Evolutionary conservation across 1,140 invertebrate genomes (phyloP).

Genomic region (Physella acuta): DNA sequence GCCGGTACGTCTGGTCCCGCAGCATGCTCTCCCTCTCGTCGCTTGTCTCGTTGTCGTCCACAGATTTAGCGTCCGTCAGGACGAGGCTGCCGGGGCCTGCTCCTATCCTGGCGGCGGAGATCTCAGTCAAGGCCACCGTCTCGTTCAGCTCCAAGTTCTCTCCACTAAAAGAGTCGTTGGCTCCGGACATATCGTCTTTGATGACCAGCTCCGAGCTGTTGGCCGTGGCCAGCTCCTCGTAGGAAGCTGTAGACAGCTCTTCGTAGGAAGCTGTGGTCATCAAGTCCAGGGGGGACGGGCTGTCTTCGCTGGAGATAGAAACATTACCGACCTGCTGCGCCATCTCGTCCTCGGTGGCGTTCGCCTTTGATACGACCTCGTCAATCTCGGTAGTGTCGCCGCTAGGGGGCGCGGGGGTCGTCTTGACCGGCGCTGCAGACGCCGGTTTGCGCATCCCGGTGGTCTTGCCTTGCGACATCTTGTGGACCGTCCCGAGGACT

Average conservation of each 20-base stretch:
- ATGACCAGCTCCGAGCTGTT: not conserved
- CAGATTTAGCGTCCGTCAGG: too few relatives aligned
- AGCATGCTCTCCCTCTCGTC: conserved; percentile 15
- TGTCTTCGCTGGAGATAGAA: not conserved
- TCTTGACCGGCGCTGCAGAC: not conserved
- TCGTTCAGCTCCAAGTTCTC: not conserved
- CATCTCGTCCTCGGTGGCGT: conserved; percentile 12
- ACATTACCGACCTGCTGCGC: conserved; percentile 17
- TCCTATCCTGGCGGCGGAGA: not conserved
- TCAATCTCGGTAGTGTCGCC: not conserved
- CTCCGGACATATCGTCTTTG: conserved; percentile 16
- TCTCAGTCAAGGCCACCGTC: not conserved
- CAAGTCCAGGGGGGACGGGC: not conserved
- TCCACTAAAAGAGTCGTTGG: conserved; percentile 22
- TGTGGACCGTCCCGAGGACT: conserved; percentile 24
- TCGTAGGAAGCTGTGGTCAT: not conserved
- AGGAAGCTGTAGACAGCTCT: too few relatives aligned
- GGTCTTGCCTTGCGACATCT: not conserved
- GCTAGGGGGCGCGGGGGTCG: not conserved
- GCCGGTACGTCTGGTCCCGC: not conserved
- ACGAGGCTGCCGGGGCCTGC: too few relatives aligned
- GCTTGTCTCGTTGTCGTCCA: not conserved
- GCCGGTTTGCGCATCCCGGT: not conserved
- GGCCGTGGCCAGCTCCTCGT: not conserved
- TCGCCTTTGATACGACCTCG: conserved; percentile 14